Percentiles rank a stretch among this genome's conserved stretches.
Conservation (phyloP, 64 coral and sea anemone genomes). For the Acropora tenuis region DNA sequence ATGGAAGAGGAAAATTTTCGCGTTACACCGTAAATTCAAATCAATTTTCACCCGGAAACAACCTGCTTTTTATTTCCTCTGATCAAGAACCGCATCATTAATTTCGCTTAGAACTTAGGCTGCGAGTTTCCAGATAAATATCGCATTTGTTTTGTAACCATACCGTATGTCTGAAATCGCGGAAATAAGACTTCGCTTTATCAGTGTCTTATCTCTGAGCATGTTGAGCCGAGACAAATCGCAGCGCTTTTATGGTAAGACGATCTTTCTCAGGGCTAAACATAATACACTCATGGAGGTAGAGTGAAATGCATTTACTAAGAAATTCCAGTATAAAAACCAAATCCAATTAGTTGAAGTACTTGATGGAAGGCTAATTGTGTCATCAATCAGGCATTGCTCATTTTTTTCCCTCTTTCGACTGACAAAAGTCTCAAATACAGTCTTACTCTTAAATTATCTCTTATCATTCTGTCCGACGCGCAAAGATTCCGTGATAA, state of each 20-base stretch:
- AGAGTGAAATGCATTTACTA: background rate
- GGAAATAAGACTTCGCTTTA: background rate
- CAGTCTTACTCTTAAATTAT: no score
- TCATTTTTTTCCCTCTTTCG: background rate
- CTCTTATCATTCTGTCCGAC: background rate
- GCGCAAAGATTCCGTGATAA: constrained; percentile 1
- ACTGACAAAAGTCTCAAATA: background rate
- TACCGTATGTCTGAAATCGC: background rate
- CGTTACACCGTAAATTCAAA: background rate
- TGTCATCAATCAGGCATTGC: background rate
- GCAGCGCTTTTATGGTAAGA: background rate
- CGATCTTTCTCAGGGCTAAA: background rate
- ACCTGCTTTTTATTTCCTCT: background rate
- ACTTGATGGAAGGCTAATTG: background rate
- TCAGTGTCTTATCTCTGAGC: background rate
- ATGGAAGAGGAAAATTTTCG: background rate
- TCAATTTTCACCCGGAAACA: background rate
- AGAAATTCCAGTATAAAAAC: background rate
- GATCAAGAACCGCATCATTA: background rate
- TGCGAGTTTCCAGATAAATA: background rate
- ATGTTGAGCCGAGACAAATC: background rate
- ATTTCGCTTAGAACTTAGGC: background rate
- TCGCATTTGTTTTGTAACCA: background rate
- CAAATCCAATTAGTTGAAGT: constrained; percentile 37
- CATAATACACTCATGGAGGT: background rate